Conservation (phyloP, 2,113 vertebrate genomes). For the Centropus unirufus region DNA sequence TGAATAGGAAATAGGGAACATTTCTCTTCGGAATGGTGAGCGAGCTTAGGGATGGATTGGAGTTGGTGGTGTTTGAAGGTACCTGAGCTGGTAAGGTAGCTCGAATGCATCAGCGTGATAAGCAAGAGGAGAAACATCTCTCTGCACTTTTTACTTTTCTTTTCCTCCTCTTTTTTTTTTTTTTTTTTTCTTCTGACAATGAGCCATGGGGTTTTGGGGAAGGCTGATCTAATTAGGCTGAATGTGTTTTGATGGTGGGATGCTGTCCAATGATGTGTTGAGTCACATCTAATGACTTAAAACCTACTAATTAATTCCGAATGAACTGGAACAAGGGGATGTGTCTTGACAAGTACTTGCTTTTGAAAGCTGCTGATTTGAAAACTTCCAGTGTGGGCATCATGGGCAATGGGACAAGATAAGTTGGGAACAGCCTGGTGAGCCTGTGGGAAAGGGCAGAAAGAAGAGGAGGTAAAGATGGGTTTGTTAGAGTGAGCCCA, state of each 20-base stretch:
- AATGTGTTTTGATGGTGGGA: neutral
- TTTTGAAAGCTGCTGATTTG: neutral
- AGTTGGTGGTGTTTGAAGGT: neutral
- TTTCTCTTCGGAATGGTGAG: neutral
- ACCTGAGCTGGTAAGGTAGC: neutral
- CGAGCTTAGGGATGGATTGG: neutral
- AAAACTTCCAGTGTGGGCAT: neutral
- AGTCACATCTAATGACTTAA: conserved; percentile 62
- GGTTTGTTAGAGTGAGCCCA: too few species aligned
- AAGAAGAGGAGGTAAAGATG: too few species aligned
- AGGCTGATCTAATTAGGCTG: conserved; percentile 38
- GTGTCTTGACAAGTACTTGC: neutral
- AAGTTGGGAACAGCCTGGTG: neutral
- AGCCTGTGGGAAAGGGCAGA: neutral
- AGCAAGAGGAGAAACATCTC: neutral
- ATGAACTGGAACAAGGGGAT: conserved; percentile 52
- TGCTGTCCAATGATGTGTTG: conserved; percentile 35
- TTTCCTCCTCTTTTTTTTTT: too few species aligned
- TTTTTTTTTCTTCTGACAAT: neutral
- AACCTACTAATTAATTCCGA: conserved; percentile 49
- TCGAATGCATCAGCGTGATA: rapidly evolving
- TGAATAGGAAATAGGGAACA: neutral
- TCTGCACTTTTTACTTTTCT: too few species aligned
- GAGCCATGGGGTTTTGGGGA: neutral
- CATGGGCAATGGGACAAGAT: neutral